Evolutionary conservation across 2,113 vertebrate species (phyloP), one percentile per base, ranked within the genome.

Genomic region (Gambusia affinis): DNA sequence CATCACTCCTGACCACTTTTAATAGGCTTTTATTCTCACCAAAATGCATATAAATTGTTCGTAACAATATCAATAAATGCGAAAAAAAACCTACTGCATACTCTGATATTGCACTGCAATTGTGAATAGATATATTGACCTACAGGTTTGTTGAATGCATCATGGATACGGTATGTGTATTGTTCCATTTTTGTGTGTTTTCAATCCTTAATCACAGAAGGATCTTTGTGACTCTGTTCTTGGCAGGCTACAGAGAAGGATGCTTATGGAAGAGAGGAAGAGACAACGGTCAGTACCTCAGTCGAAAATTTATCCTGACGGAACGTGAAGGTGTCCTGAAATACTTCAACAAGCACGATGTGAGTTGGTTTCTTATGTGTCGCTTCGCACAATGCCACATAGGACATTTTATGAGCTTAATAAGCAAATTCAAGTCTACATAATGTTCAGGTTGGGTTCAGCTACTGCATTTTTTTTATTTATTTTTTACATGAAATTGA

Each of bases 231-330:
- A 28, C 44, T 78, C 30, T 57, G 37, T 6, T 76, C 54, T 63
- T 63, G 70, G 15, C 87, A 99, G 97, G 97, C n/a, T 98, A 98
- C 92, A 94, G 96, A 71, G 97, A 99, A 88, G 97, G 97, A 39
- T 94, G 96, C 71, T 95, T 99, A 72, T 98, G 97, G 96, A 99
- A 98, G 93, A 94, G 97, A n/a, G 97, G 97, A 67, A 90, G 96
- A 0, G 97, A 98, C 95, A 99, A 97, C 0, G 96, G 97, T 67
- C 97, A 98, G 14, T 99, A 97, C 89, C 70, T 99, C 8, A 98
- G 95, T 90, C 91, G 97, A 60, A 99, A 97, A 80, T 99, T 98
- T 0, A 96, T 99, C 64, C 92, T 99, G 60, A 96, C 97, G 0
- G 97, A 98, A 84, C 90, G 95, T 2, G 97, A 98, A 90, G 97